Conservation (phyloP, 2,797 vertebrate species). For the Cuniculus paca region DNA sequence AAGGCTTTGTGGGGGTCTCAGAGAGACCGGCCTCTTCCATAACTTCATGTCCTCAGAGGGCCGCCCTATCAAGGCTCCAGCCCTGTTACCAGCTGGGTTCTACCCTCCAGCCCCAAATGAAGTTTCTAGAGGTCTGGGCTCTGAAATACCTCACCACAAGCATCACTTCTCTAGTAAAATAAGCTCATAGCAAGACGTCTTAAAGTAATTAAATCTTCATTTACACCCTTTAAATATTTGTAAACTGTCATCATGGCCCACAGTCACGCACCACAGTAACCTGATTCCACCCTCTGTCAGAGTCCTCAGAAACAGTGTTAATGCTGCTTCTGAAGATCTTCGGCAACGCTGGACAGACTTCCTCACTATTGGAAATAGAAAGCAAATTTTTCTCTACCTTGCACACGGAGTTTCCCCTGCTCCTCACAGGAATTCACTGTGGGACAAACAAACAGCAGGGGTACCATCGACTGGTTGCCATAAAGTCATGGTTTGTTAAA, state of each 20-base stretch:
- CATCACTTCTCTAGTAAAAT: conserved; percentile 51
- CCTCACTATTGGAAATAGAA: conserved; percentile 26
- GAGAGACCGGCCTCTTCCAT: not conserved
- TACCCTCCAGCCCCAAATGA: not conserved
- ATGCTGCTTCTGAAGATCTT: not conserved
- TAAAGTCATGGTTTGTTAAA: not conserved
- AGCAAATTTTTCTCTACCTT: not conserved
- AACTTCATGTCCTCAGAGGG: not conserved
- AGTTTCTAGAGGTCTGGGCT: not conserved
- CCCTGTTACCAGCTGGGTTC: not conserved
- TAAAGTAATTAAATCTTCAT: conserved; percentile 63
- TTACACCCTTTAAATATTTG: conserved; percentile 62
- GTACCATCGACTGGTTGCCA: not conserved
- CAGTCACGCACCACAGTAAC: not conserved
- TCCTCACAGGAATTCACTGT: not conserved
- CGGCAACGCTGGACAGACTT: not conserved
- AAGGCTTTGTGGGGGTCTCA: not conserved
- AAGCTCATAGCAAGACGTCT: conserved; percentile 5
- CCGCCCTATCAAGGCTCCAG: not conserved
- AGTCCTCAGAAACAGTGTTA: not conserved
- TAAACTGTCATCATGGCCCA: not conserved
- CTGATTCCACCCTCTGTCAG: not conserved
- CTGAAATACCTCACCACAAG: conserved; percentile 7
- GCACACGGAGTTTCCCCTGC: not conserved
- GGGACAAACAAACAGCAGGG: not conserved